These are phyloP conservation scores for Leptoteleia sp. DNA, from an alignment of 1,140 invertebrate genomes.

Conservation along the genomic window DNA sequence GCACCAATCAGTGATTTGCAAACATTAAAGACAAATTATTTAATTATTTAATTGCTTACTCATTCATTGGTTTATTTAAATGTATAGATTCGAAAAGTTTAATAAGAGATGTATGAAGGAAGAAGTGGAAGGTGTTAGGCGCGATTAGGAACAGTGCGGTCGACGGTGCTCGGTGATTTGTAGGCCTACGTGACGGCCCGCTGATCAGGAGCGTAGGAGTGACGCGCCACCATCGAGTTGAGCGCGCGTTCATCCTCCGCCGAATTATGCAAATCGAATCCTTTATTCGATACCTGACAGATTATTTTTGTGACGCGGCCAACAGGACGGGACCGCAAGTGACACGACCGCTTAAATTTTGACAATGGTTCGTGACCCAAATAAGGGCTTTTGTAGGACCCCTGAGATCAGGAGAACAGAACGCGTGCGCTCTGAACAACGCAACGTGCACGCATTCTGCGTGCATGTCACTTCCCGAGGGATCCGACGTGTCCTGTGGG, in stretches of 20 bases:
- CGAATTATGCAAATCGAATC: constrained; percentile 80
- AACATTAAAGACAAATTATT: too few relatives aligned
- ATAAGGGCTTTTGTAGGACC: constrained; percentile 82
- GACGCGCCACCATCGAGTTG: constrained; percentile 3
- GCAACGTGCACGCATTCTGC: constrained; percentile 66
- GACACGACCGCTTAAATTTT: constrained; percentile 46
- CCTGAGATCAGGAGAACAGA: constrained; percentile 76
- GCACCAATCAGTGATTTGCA: too few relatives aligned
- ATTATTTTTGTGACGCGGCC: constrained; percentile 78
- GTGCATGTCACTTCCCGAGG: constrained; percentile 61
- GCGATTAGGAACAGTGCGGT: too few relatives aligned
- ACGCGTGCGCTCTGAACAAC: constrained; percentile 57
- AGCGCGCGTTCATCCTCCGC: constrained; percentile 18
- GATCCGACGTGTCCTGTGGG: constrained; percentile 64
- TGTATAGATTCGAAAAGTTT: too few relatives aligned
- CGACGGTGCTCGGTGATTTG: constrained; percentile 72
- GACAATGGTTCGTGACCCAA: constrained; percentile 77
- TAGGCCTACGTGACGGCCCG: constrained; percentile 79
- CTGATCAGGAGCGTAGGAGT: constrained; percentile 74
- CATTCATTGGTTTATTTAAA: too few relatives aligned
- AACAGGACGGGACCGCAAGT: constrained; percentile 72
- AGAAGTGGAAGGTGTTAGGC: too few relatives aligned
- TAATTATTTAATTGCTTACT: too few relatives aligned
- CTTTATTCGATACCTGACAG: constrained; percentile 80
- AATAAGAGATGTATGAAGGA: too few relatives aligned